Percentiles rank a stretch among this genome's conserved stretches.
These are phyloP conservation scores for Paguma larvata DNA, from an alignment of 2,797 vertebrate genomes.

Conservation along the genomic window DNA sequence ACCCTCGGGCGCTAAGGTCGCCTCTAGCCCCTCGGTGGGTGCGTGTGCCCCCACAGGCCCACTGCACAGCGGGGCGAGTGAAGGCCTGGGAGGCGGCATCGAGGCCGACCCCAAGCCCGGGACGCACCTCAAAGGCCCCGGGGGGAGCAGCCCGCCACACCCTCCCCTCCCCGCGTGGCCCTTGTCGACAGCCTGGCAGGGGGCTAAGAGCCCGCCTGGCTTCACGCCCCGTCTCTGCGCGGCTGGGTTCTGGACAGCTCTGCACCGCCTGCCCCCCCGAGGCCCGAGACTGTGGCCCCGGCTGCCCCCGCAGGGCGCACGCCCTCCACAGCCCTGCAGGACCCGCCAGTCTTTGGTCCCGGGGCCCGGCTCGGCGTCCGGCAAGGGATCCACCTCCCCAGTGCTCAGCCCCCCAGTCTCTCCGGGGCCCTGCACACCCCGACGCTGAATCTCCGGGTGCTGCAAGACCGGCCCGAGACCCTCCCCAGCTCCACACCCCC, in stretches of 20 bases:
- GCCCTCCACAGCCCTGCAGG: background rate
- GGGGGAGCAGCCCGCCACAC: background rate
- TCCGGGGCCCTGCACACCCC: background rate
- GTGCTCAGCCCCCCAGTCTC: background rate
- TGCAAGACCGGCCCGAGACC: background rate
- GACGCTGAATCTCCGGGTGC: accelerated
- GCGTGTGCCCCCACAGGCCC: accelerated
- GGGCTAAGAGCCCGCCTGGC: accelerated
- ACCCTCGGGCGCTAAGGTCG: accelerated
- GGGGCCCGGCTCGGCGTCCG: accelerated
- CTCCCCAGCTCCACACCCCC: background rate
- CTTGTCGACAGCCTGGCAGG: background rate
- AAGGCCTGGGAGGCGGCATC: accelerated
- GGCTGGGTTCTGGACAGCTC: background rate
- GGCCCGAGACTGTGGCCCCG: too few species aligned
- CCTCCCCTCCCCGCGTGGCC: accelerated
- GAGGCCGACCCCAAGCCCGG: background rate
- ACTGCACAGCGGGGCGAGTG: accelerated
- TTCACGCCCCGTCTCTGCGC: accelerated
- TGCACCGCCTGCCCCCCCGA: background rate
- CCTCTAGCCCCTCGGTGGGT: background rate
- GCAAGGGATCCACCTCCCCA: accelerated
- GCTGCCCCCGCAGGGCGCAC: background rate
- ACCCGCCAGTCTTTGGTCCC: background rate
- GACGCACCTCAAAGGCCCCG: accelerated